Percentiles rank a stretch among this genome's conserved stretches.
These are phyloP conservation scores for Masnerella sp. DNA, from an alignment of 2,888 invertebrate genomes.

Conservation along the genomic window DNA sequence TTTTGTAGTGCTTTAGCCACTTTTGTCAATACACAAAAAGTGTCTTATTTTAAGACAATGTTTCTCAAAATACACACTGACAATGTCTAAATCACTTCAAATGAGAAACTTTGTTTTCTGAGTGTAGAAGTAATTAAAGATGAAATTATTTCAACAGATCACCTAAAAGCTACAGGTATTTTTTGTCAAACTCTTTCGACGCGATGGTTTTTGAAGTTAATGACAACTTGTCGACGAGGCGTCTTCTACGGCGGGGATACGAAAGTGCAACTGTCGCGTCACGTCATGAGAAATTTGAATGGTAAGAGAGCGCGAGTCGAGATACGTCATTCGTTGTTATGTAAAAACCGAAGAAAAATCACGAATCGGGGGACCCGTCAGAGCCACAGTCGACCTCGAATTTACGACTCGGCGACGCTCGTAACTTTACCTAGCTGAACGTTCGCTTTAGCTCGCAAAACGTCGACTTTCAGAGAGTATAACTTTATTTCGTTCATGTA, in stretches of 20 bases:
- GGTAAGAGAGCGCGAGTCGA: slow-evolving; percentile 13
- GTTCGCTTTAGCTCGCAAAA: slow-evolving; percentile 48
- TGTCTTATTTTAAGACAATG: too few species aligned
- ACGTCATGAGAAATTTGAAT: slow-evolving; percentile 28
- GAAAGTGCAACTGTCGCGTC: slow-evolving; percentile 1
- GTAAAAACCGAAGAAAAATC: slow-evolving; percentile 53
- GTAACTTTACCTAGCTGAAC: slow-evolving; percentile 61
- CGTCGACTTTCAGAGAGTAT: slow-evolving; percentile 43
- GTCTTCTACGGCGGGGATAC: not conserved
- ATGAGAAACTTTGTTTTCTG: too few species aligned
- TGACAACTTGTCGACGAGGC: slow-evolving; percentile 2
- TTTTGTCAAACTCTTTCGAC: too few species aligned
- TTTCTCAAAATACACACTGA: too few species aligned
- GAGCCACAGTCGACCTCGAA: slow-evolving; percentile 55
- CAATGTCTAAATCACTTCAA: too few species aligned
- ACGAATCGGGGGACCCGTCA: slow-evolving; percentile 53
- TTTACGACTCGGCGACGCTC: slow-evolving; percentile 65
- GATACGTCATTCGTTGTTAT: slow-evolving; percentile 46
- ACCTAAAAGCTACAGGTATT: too few species aligned
- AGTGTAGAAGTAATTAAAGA: too few species aligned
- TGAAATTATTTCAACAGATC: too few species aligned
- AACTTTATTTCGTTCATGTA: slow-evolving; percentile 46
- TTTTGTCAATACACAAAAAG: too few species aligned
- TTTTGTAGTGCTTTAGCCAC: too few species aligned
- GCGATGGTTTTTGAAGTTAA: too few species aligned